These are phyloP conservation scores for Dorcus parallelipipedus DNA, from an alignment of 2,888 invertebrate genomes.

Conservation along the genomic window DNA sequence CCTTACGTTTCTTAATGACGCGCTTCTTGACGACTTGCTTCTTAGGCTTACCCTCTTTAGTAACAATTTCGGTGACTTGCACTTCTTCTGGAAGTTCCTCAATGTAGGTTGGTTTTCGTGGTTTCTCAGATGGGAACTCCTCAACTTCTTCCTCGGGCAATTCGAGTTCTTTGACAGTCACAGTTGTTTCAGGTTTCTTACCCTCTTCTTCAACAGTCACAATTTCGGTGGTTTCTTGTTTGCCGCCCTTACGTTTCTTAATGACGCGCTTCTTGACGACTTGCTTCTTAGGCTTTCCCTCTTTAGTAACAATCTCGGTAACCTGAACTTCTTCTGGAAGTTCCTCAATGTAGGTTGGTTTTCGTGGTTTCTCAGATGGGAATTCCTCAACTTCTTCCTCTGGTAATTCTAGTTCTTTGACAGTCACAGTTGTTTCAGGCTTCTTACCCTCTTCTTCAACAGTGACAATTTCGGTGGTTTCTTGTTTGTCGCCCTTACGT, in stretches of 20 bases:
- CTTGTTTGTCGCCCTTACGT: slow-evolving; percentile 37
- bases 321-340: slow-evolving; percentile 33
- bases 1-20: no score
- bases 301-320: slow-evolving; percentile 42
- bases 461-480: slow-evolving; percentile 34
- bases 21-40: no score
- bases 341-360: slow-evolving; percentile 30
- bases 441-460: slow-evolving; percentile 41
- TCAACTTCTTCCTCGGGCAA: slow-evolving; percentile 25
- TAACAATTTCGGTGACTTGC: no score
- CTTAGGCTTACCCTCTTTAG: no score
- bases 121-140: no score
- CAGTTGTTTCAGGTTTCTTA: slow-evolving; percentile 37
- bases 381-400: slow-evolving; percentile 23
- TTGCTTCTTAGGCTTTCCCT: slow-evolving; percentile 37
- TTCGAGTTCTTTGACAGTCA: slow-evolving; percentile 36
- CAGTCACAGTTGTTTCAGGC: slow-evolving; percentile 35
- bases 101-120: no score
- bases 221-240: slow-evolving; percentile 48
- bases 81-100: no score
- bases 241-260: slow-evolving; percentile 29
- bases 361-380: slow-evolving; percentile 40
- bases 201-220: slow-evolving; percentile 44
- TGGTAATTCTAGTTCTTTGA: slow-evolving; percentile 27
- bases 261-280: slow-evolving; percentile 36